phyloP scores from a whole-genome alignment of 2,797 vertebrate species.

The Arrhamphus sclerolepis region DNA sequence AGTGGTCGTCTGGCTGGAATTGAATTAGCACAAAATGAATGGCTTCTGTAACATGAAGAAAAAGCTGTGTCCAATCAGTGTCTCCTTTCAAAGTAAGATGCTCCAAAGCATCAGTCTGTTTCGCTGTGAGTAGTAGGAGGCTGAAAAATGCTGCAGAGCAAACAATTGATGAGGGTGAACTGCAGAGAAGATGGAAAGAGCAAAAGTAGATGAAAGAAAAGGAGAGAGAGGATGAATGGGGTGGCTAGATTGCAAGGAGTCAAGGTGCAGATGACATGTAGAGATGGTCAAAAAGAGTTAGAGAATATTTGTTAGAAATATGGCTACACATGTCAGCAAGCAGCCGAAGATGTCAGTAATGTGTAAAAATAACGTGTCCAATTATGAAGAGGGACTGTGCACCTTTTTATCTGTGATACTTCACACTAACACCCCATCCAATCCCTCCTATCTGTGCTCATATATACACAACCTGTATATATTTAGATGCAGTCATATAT shows the following conservation, averaged over 20 bases:
- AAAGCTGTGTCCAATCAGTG: conserved; percentile 62
- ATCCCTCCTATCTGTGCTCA: conserved; percentile 1
- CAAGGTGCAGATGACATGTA: conserved; percentile 57
- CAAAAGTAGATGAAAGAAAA: conserved; percentile 20
- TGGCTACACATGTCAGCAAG: conserved; percentile 84
- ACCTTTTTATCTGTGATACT: conserved; percentile 42
- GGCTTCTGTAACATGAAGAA: conserved; percentile 57
- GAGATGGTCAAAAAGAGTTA: conserved; percentile 69
- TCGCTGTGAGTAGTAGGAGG: conserved; percentile 35
- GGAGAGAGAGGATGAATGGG: conserved; percentile 29
- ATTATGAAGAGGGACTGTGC: conserved; percentile 74
- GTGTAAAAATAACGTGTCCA: conserved; percentile 87
- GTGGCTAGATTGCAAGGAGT: conserved; percentile 11
- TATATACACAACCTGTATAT: conserved; percentile 68
- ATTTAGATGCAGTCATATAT: conserved; percentile 93
- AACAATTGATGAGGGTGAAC: conserved; percentile 41
- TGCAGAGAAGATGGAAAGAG: conserved; percentile 21
- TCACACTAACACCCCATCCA: conserved; percentile 24
- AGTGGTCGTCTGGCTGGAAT: conserved; percentile 44
- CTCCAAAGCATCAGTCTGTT: conserved; percentile 69
- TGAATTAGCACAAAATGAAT: conserved; percentile 62
- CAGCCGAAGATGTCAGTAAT: conserved; percentile 80
- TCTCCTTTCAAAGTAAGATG: conserved; percentile 39
- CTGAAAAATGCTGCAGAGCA: conserved; percentile 34
- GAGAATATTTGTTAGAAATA: conserved; percentile 81